Evolutionary conservation across 2,888 invertebrate genomes (phyloP), one percentile per base, ranked within the genome.

Genomic region (Lutraria lutraria): DNA sequence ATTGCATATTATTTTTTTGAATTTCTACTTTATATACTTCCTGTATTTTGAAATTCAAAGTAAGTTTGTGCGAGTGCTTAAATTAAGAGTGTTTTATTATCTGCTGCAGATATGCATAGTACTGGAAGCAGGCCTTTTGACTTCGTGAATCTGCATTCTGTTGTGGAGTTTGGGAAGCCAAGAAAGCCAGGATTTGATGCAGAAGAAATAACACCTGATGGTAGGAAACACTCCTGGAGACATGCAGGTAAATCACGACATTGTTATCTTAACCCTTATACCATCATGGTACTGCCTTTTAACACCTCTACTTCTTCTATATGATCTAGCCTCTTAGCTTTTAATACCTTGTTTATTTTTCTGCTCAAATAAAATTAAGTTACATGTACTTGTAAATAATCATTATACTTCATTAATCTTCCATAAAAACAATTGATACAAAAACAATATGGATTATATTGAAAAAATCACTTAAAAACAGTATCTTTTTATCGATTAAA

Each of bases 121-220:
- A 76, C 34, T 8, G 76, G 21, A 1, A 34, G 16, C 4, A 3
- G 15, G 31, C 29, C 29, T 0, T 76, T 76, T 34, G 76, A 76
- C 8, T 76, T 76, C 31, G 31, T 76, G 34, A 31, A 31, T 19
- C 34, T 76, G 16, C 76, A 76, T 76, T 31, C 76, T 34, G 76
- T 76, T 31, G 76, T 31, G 8, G 16, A 76, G 34, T 76, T 76
- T 76, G 76, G 31, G 10, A 31, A 31, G 16, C 34, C 72, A 15
- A 25, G 21, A 76, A 31, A 31, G 29, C 15, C 76, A 1, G 76
- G 76, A 6, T 34, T 76, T 6, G 19, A 31, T 76, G 16, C 16
- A 31, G 76, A 76, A 16, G 76, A 76, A 31, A 31, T 76, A 76
- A 76, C 76, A 34, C 76, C 76, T 16, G 76, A 31, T 34, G 31